Evolutionary conservation across 2,113 vertebrate species (phyloP).

Genomic region (Thymallus thymallus): DNA sequence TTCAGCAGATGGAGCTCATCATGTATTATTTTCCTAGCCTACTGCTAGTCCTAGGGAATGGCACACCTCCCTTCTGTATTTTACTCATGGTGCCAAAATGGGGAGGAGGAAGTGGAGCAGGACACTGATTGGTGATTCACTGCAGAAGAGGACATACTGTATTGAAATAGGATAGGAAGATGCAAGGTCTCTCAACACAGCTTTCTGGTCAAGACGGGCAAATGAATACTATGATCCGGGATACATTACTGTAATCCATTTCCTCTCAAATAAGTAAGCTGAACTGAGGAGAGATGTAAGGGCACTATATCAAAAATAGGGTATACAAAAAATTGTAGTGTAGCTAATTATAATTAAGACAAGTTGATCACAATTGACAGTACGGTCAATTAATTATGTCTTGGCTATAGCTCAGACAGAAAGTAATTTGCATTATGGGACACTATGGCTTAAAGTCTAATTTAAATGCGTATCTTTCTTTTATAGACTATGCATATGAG

Average conservation of each 20-base stretch:
- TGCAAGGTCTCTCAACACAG: conserved; percentile 18
- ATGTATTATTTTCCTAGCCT: conserved; percentile 49
- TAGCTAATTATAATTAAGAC: conserved; percentile 38
- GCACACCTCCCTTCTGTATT: conserved; percentile 75
- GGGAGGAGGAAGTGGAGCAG: conserved; percentile 71
- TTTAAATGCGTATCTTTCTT: neutral
- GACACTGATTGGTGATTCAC: conserved; percentile 47
- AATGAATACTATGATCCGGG: conserved; percentile 25
- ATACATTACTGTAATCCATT: conserved; percentile 42
- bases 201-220: conserved; percentile 26
- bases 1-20: conserved; percentile 44
- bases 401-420: neutral
- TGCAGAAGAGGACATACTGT: conserved; percentile 29
- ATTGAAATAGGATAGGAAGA: conserved; percentile 9
- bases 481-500: neutral
- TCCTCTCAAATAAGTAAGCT: conserved; percentile 34
- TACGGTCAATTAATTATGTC: neutral
- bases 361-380: conserved; percentile 48
- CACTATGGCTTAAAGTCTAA: neutral
- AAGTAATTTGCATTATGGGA: neutral
- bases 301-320: too few species aligned
- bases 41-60: conserved; percentile 38
- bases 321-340: conserved; percentile 12
- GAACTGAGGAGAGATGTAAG: conserved; percentile 19
- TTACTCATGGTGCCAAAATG: conserved; percentile 82